Evolutionary conservation across 1,140 invertebrate species (phyloP).

Genomic region (Tribolium castaneum): DNA sequence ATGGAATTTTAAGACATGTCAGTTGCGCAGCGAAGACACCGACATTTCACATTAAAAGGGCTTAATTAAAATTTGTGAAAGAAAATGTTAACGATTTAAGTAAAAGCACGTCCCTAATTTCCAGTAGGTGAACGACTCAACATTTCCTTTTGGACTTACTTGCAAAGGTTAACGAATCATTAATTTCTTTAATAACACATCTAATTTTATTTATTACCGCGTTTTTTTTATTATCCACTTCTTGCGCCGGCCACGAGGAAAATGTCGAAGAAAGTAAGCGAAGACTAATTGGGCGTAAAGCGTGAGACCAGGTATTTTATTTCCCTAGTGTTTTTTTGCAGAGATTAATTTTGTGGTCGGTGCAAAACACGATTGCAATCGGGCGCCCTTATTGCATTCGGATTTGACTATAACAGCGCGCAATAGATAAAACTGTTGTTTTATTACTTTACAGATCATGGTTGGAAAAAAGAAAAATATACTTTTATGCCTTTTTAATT

Average conservation of each 20-base stretch:
- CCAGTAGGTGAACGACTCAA: neutral
- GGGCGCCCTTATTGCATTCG: neutral
- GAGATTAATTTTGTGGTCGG: neutral
- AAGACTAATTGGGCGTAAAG: neutral
- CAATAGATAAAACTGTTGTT: slow-evolving; percentile 45
- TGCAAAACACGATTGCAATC: neutral
- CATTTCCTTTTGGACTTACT: neutral
- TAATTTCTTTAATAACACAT: neutral
- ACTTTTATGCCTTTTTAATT: slow-evolving; percentile 61
- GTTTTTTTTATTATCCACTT: neutral
- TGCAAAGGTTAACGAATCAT: neutral
- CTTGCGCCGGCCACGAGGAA: neutral
- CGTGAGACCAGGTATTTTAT: neutral
- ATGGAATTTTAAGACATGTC: slow-evolving; percentile 11
- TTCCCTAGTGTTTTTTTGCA: neutral
- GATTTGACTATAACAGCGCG: neutral
- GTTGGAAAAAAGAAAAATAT: slow-evolving; percentile 49
- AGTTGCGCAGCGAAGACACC: neutral
- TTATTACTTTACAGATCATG: slow-evolving; percentile 52
- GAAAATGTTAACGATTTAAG: slow-evolving; percentile 5
- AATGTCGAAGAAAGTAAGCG: neutral
- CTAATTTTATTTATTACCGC: slow-evolving; percentile 1
- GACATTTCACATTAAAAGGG: slow-evolving; percentile 1
- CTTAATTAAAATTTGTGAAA: slow-evolving; percentile 1
- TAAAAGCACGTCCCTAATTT: neutral